Evolutionary conservation across 2,888 invertebrate genomes (phyloP).

Genomic region (Clusia tigrina): DNA sequence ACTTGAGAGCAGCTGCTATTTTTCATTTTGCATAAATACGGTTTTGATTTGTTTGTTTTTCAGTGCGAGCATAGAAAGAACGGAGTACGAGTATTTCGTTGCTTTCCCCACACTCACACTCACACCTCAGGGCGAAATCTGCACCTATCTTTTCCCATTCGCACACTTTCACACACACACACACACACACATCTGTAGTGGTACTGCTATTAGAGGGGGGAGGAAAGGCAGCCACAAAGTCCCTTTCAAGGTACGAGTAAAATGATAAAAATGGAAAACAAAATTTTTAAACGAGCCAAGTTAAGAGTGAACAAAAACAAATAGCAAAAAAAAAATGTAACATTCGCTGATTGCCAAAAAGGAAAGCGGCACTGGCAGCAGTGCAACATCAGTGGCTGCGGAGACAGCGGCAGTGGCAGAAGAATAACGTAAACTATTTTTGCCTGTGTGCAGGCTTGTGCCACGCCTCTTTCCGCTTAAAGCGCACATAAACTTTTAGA

Average conservation of each 20-base stretch:
- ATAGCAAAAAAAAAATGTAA: neutral
- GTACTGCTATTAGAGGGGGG: too few relatives aligned
- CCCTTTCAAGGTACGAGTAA: too few relatives aligned
- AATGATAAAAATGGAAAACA: too few relatives aligned
- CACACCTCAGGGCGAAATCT: too few relatives aligned
- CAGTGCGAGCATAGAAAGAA: conserved; percentile 18
- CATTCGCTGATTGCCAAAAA: neutral
- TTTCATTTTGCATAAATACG: conserved; percentile 11
- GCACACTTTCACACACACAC: too few relatives aligned
- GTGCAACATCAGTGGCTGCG: too few relatives aligned
- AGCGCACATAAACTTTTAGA: neutral
- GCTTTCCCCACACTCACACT: neutral
- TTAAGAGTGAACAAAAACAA: neutral
- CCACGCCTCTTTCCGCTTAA: conserved; percentile 1
- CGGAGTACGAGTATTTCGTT: neutral
- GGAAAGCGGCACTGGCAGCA: too few relatives aligned
- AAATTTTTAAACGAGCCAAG: conserved; percentile 1
- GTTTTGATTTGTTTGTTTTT: conserved; percentile 24
- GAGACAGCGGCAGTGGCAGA: too few relatives aligned
- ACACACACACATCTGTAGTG: too few relatives aligned
- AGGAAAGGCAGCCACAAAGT: too few relatives aligned
- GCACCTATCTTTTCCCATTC: too few relatives aligned
- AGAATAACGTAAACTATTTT: too few relatives aligned
- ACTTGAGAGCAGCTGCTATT: conserved; percentile 11
- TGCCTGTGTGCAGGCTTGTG: neutral